phyloP scores from a whole-genome alignment of 2,797 vertebrate species.

The Xiphorhynchus erythropygius region DNA sequence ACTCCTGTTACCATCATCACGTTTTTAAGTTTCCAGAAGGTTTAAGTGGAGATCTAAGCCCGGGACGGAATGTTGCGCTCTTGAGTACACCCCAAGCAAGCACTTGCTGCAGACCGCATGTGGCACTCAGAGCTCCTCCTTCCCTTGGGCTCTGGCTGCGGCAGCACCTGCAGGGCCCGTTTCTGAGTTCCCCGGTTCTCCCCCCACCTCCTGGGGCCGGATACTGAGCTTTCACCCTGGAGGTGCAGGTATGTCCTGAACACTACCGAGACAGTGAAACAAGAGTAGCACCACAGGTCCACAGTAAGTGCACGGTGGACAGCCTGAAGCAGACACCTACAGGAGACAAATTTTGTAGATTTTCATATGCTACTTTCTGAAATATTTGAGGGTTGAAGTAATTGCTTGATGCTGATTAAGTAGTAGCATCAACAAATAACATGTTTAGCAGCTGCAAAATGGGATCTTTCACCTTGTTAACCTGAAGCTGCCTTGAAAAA shows the following conservation, averaged over 20 bases:
- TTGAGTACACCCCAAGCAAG: accelerated
- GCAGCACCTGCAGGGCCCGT: accelerated
- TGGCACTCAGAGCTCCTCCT: neutral
- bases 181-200: neutral
- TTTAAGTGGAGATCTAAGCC: neutral
- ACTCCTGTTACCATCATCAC: accelerated
- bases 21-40: neutral
- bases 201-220: neutral
- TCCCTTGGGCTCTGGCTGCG: accelerated
- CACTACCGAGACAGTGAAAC: no score
- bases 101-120: accelerated
- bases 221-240: neutral
- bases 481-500: neutral
- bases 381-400: neutral
- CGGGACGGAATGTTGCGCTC: neutral
- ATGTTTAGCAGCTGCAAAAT: neutral
- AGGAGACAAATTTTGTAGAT: neutral
- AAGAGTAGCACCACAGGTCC: neutral
- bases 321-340: neutral
- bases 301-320: no score
- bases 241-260: neutral
- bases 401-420: neutral
- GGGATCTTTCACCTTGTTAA: neutral
- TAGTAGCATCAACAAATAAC: neutral
- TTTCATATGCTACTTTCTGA: neutral